Base-by-base conservation (phyloP, 2,113 vertebrate species). In the Desmodus rotundus region DNA sequence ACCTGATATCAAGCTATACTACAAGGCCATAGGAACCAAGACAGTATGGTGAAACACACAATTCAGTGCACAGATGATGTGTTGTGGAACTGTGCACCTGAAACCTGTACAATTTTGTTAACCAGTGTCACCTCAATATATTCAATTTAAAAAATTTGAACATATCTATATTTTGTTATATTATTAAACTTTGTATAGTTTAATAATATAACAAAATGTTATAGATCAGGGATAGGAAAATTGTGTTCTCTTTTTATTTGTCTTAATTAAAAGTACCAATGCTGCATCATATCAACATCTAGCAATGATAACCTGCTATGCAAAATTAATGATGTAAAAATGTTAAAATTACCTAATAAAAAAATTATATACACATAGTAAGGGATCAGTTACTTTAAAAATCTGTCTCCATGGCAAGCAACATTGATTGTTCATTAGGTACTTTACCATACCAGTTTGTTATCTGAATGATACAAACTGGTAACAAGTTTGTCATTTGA, bases 221-320 rank as follows among this genome's bases (percentile, higher is more conserved):
- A 19, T 4, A 0, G 22, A 67, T 74, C 28, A 56, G n/a, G 28
- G 5, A 88, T 58, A 81, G 3, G n/a, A 16, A 80, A 93, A 95
- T 54, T 38, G 22, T 72, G 19, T 54, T 68, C 36, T 76, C 31
- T 63, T 80, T 72, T 70, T 70, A 47, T 43, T 20, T 89, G 41
- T 96, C 41, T 81, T 85, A 88, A 93, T 87, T 91, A 88, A 52
- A 94, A 81, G 43, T n/a, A 22, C 26, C 61, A 80, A 68, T 77
- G 33, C 20, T 47, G 67, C 56, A 43, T 87, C 38, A 73, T 50
- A 24, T 90, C 26, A 94, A 78, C 31, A 76, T n/a, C 28, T 52
- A 81, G 9, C 31, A 88, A 56, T 52, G 36, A 50, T 68, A 94
- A 77, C 11, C 33, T 83, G 10, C 28, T 82, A 91, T 24, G 73